A percentile compares a stretch with the other conserved stretches of the same genome.
Evolutionary conservation across 2,888 invertebrate genomes (phyloP).

Genomic region (Drosophila aldrichi): DNA sequence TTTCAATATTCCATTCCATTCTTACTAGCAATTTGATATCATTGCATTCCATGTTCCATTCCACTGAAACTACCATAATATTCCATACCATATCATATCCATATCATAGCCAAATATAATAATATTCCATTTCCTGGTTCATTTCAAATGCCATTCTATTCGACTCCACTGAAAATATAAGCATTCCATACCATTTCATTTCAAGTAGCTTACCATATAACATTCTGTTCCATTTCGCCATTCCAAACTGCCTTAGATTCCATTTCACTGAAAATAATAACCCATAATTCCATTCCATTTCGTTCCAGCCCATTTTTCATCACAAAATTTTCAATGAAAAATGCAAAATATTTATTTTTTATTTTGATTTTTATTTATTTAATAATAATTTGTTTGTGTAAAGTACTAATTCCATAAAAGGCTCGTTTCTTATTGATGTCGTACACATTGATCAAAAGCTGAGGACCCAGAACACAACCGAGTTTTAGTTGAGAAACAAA

Average conservation of each 20-base stretch:
- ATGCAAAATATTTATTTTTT: neutral
- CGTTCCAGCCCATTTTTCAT: neutral
- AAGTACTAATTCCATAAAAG: slow-evolving; percentile 64
- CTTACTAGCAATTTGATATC: neutral
- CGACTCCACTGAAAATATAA: neutral
- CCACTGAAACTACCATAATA: too few species aligned
- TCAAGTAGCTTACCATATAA: neutral
- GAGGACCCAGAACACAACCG: slow-evolving; percentile 46
- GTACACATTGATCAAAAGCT: slow-evolving; percentile 40
- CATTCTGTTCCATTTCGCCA: neutral
- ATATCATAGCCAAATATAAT: too few species aligned
- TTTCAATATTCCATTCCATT: neutral
- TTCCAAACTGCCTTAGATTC: too few species aligned
- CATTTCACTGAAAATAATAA: neutral
- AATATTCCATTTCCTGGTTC: too few species aligned
- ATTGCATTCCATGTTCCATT: too few species aligned
- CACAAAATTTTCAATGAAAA: too few species aligned
- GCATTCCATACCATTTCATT: neutral
- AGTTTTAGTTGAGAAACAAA: neutral
- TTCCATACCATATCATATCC: too few species aligned
- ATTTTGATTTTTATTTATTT: slow-evolving; percentile 8
- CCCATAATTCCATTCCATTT: neutral
- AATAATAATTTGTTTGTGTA: slow-evolving; percentile 40
- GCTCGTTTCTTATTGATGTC: slow-evolving; percentile 47
- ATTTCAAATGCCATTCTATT: too few species aligned